phyloP scores from a whole-genome alignment of 2,113 vertebrate genomes.

The Condylura cristata region DNA sequence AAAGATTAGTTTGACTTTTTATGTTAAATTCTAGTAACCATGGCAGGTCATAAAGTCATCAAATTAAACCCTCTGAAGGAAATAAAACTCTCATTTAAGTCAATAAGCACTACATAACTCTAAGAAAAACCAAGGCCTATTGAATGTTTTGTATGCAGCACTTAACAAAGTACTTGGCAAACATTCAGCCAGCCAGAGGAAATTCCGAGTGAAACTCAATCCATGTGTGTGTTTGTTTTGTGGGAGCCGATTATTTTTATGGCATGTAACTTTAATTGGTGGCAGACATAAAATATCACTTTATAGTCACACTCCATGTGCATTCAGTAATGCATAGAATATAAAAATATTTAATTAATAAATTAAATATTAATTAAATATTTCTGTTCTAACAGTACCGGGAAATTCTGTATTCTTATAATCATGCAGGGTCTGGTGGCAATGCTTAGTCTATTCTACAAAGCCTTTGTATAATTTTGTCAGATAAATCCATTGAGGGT shows the following conservation, averaged over 20 bases:
- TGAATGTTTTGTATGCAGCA: constrained; percentile 26
- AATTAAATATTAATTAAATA: too few relatives aligned
- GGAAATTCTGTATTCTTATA: constrained; percentile 3
- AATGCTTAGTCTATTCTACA: neutral
- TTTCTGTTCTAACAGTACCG: constrained; percentile 4
- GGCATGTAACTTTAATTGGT: constrained; percentile 59
- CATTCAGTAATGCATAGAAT: neutral
- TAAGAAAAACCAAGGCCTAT: constrained; percentile 23
- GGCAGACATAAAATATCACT: constrained; percentile 57
- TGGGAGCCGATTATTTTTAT: constrained; percentile 56
- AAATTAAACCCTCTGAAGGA: constrained; percentile 33
- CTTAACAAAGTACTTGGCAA: constrained; percentile 70
- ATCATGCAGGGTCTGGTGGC: neutral
- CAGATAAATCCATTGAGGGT: neutral
- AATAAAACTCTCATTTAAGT: constrained; percentile 49
- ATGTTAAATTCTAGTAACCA: constrained; percentile 26
- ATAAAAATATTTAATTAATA: constrained; percentile 24
- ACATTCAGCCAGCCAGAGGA: constrained; percentile 26
- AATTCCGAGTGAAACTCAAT: constrained; percentile 69
- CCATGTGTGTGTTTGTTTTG: constrained; percentile 56
- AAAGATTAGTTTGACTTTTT: constrained; percentile 45
- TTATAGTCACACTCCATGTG: constrained; percentile 17
- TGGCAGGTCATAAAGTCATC: constrained; percentile 1
- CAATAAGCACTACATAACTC: neutral
- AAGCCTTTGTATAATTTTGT: neutral